Evolutionary conservation across 2,113 vertebrate species (phyloP), one percentile per base, ranked within the genome.

Genomic region (Chloropsis cyanopogon): DNA sequence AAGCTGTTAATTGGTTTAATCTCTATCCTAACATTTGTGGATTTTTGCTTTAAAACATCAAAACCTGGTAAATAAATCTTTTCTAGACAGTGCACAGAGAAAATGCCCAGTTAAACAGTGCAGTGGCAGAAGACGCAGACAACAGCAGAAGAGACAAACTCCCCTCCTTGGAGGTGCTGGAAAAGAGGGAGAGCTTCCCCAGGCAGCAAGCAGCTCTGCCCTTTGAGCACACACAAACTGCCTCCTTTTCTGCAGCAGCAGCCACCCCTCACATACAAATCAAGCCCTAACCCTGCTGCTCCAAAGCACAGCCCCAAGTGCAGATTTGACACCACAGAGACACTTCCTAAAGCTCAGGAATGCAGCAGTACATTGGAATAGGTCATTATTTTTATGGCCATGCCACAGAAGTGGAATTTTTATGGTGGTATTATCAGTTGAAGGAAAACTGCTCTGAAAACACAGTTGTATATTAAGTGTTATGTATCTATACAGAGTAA

Each of bases 71-170:
- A 83, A 60, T 47, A 42, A 64, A 59, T 11, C 2, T 54, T 81
- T 68, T 39, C 8, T 7, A 54, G 23, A 9, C 12, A n/a, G 22
- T 0, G 1, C 14, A 25, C 0, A 0, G 28, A 65, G 50, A 49
- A 73, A 61, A 56, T 1, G 3, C 16, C 22, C 25, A 28, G 28
- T 22, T 54, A 63, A 56, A 68, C 3, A 6, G 19, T 23, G 25
- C 18, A 39, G 21, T 9, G 33, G 52, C 28, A 31, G 18, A 53
- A 56, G 29, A 39, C 16, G 29, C 8, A 28, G 12, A 50, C 14
- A 21, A 8, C 1, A 81, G 4, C 11, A 7, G 31, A 77, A 63
- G n/a, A 5, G 28, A 41, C 21, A 6, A 60, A 57, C 18, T 24
- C 7, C 13, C 11, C 81, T 80, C 75, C 46, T 18, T 17, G 10